These are phyloP conservation scores for Hirtodrosophila duncani DNA, from an alignment of 2,888 invertebrate genomes.

Conservation along the genomic window DNA sequence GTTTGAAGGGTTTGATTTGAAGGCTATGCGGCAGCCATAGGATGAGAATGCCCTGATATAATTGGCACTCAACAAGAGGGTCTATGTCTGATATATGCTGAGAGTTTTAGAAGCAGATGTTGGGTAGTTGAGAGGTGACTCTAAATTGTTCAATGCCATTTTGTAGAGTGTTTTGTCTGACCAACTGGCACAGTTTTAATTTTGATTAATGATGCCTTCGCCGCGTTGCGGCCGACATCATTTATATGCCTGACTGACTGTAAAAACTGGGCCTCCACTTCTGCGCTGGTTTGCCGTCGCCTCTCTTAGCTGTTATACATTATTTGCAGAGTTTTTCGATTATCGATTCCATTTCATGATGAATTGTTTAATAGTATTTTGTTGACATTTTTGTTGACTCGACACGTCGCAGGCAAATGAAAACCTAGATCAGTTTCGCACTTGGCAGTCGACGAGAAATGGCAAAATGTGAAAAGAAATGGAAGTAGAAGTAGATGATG, in stretches of 20 bases:
- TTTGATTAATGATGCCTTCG: conserved; percentile 56
- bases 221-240: conserved; percentile 46
- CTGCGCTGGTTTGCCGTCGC: conserved; percentile 2
- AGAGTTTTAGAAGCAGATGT: too few relatives aligned
- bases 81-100: too few relatives aligned
- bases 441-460: too few relatives aligned
- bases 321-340: conserved; percentile 10
- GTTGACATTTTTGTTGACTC: conserved; percentile 57
- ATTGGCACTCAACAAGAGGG: too few relatives aligned
- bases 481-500: conserved; percentile 12
- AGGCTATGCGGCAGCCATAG: too few relatives aligned
- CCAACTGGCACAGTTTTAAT: conserved; percentile 57
- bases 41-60: too few relatives aligned
- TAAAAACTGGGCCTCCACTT: conserved; percentile 39
- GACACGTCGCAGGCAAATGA: conserved; percentile 12
- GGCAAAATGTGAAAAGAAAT: neutral
- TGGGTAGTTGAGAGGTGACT: too few relatives aligned
- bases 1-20: too few relatives aligned
- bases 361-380: conserved; percentile 54
- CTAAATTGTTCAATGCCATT: neutral
- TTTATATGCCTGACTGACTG: conserved; percentile 54
- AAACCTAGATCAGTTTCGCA: conserved; percentile 2
- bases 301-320: conserved; percentile 21
- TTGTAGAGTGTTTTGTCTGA: conserved; percentile 3
- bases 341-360: conserved; percentile 62